phyloP scores from a whole-genome alignment of 2,888 invertebrate species.

The Orthosia cruda region DNA sequence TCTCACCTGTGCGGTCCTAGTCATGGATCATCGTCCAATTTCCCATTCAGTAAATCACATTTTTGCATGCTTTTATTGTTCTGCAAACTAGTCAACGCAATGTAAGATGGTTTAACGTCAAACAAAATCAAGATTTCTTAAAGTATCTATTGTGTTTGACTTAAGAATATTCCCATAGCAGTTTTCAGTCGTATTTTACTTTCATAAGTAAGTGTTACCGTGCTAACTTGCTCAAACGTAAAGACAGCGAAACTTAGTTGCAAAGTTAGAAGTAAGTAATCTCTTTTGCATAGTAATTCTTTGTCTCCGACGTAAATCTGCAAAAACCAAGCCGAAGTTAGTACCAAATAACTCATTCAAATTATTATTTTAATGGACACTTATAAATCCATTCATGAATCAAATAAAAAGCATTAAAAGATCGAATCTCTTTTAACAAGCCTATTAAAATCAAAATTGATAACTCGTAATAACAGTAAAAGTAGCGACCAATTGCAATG shows the following conservation, averaged over 20 bases:
- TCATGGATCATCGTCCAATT: no score
- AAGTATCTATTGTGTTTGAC: not conserved
- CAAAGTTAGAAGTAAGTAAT: conserved; percentile 6
- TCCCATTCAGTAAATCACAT: no score
- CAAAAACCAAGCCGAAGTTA: conserved; percentile 4
- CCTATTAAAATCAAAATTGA: conserved; percentile 40
- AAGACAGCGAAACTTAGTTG: conserved; percentile 14
- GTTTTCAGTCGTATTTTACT: conserved; percentile 17
- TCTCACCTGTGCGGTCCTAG: no score
- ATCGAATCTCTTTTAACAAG: conserved; percentile 37
- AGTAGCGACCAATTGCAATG: conserved; percentile 35
- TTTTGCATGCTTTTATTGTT: no score
- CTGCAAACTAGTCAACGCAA: no score
- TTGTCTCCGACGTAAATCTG: not conserved
- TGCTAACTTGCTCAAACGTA: not conserved
- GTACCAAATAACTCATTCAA: conserved; percentile 22
- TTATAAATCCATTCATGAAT: conserved; percentile 29
- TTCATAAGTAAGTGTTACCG: conserved; percentile 13
- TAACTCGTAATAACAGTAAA: conserved; percentile 31
- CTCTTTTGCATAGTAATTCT: conserved; percentile 21
- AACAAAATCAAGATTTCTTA: not conserved
- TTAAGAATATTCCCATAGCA: not conserved
- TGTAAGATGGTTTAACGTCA: not conserved
- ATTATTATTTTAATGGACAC: conserved; percentile 41
- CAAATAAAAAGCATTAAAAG: conserved; percentile 36